A percentile compares a stretch with the other conserved stretches of the same genome.
Conservation (phyloP, 2,113 vertebrate genomes). For the Xenus cinereus region DNA sequence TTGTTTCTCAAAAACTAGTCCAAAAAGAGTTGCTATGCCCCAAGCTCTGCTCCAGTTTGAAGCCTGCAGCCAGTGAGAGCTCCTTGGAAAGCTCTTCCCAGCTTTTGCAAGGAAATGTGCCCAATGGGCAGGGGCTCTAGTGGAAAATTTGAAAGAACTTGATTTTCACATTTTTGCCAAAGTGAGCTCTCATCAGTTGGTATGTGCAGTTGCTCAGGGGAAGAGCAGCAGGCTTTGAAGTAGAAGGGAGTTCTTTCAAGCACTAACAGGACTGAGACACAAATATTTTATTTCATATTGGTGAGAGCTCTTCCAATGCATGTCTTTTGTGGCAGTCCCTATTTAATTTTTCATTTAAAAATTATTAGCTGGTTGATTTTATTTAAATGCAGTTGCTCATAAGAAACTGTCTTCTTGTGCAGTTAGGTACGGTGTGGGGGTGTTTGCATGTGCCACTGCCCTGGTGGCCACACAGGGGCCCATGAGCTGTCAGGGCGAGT, state of each 20-base stretch:
- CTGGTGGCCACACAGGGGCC: neutral
- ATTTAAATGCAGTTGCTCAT: neutral
- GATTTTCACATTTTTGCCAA: neutral
- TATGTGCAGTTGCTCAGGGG: neutral
- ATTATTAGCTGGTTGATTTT: neutral
- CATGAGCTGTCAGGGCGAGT: fast-evolving
- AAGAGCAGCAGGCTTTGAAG: neutral
- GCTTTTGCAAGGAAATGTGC: neutral
- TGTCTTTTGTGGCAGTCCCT: neutral
- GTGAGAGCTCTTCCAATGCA: neutral
- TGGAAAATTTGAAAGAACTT: neutral
- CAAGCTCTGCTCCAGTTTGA: neutral
- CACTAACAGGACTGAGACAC: neutral
- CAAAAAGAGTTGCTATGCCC: neutral
- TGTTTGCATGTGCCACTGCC: fast-evolving
- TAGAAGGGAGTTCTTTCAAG: neutral
- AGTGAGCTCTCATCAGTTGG: neutral
- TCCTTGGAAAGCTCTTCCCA: neutral
- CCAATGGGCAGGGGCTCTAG: neutral
- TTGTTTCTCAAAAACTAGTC: neutral
- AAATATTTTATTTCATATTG: neutral
- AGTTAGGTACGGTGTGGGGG: fast-evolving
- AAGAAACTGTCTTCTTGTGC: neutral
- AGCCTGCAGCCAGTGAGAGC: neutral
- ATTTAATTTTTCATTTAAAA: neutral